A percentile compares a stretch with the other conserved stretches of the same genome.
These are phyloP conservation scores for Pterophyllum scalare DNA, from an alignment of 2,113 vertebrate species.

Conservation along the genomic window DNA sequence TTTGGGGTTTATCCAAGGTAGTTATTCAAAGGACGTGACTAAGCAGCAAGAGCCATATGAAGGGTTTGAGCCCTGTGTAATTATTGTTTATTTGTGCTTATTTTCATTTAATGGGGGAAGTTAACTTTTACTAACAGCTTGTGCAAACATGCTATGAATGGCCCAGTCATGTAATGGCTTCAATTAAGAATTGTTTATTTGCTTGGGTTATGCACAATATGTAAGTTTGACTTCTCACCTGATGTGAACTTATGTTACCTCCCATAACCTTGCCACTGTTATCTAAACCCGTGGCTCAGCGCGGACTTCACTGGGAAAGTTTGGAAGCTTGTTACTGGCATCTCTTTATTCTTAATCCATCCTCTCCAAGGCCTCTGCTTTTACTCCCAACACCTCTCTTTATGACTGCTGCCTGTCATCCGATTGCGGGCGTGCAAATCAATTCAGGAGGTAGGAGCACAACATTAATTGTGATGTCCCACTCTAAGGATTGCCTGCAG, in stretches of 20 bases:
- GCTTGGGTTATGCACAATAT: conserved; percentile 56
- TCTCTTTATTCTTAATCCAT: conserved; percentile 31
- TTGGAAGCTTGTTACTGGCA: conserved; percentile 6
- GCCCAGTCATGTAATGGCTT: conserved; percentile 68
- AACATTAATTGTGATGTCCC: conserved; percentile 43
- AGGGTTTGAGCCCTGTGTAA: conserved; percentile 73
- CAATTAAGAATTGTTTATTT: conserved; percentile 73
- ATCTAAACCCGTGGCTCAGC: conserved; percentile 14
- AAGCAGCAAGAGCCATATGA: conserved; percentile 71
- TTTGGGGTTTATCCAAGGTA: conserved; percentile 79
- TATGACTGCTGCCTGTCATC: conserved; percentile 30
- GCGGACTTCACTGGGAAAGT: not conserved
- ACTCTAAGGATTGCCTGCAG: conserved; percentile 14
- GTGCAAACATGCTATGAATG: conserved; percentile 72
- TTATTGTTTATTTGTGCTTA: conserved; percentile 84
- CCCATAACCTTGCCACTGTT: conserved; percentile 39
- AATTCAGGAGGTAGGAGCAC: conserved; percentile 41
- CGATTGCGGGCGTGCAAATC: conserved; percentile 4
- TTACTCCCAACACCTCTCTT: not conserved
- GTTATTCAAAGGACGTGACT: conserved; percentile 80
- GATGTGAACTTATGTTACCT: conserved; percentile 63
- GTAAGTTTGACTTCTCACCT: conserved; percentile 52
- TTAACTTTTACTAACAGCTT: conserved; percentile 72
- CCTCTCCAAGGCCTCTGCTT: not conserved
- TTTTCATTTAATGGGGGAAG: conserved; percentile 82